Evolutionary conservation across 2,797 vertebrate species (phyloP).

Genomic region (Melanotaenia maccullochi): DNA sequence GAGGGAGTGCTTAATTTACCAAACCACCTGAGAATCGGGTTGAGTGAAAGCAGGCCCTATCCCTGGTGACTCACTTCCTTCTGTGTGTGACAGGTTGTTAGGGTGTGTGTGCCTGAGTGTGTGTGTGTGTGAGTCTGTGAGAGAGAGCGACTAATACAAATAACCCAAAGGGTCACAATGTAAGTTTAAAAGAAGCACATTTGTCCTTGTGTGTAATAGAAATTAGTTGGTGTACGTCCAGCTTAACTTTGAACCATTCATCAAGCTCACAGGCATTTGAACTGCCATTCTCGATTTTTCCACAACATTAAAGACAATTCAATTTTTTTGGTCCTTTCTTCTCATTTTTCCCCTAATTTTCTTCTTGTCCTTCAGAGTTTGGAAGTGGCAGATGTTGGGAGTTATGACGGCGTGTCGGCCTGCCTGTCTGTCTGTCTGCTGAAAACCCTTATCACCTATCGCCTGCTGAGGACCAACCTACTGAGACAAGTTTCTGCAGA

Average conservation of each 20-base stretch:
- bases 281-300: conserved; percentile 22
- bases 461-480: conserved; percentile 55
- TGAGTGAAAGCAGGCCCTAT: conserved; percentile 61
- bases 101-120: conserved; percentile 2
- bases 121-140: no score
- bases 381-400: conserved; percentile 45
- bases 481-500: conserved; percentile 50
- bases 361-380: conserved; percentile 45
- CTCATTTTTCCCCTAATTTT: conserved; percentile 16
- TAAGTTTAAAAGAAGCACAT: conserved; percentile 5
- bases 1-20: conserved; percentile 67
- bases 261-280: conserved; percentile 12
- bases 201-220: conserved; percentile 8
- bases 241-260: conserved; percentile 21
- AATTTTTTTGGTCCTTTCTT: conserved; percentile 11
- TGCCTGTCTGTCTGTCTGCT: conserved; percentile 48
- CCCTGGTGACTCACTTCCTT: conserved; percentile 61
- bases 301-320: conserved; percentile 21
- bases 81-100: conserved; percentile 14
- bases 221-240: conserved; percentile 4
- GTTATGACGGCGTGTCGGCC: conserved; percentile 43
- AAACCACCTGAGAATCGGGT: conserved; percentile 70
- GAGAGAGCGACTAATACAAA: conserved; percentile 10
- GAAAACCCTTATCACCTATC: conserved; percentile 48
- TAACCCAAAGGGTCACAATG: conserved; percentile 8